Conservation (phyloP, 2,888 invertebrate species). For the Drosophila birchii region DNA sequence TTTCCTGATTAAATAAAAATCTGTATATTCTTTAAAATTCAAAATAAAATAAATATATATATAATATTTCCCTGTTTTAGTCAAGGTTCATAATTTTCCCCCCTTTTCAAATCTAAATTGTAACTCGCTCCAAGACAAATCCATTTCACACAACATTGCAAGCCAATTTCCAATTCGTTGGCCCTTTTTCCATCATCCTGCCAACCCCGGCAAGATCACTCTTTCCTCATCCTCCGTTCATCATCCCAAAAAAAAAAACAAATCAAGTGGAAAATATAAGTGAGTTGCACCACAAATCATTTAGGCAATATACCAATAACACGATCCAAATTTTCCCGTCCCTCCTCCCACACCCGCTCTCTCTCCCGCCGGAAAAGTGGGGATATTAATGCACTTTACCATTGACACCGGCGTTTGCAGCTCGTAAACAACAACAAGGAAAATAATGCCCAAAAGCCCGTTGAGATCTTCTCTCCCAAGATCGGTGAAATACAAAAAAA, state of each 20-base stretch:
- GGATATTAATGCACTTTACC: constrained; percentile 54
- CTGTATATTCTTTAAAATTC: too few relatives aligned
- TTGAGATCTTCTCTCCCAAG: constrained; percentile 26
- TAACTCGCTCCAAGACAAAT: constrained; percentile 7
- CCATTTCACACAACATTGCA: constrained; percentile 31
- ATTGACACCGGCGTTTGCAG: constrained; percentile 55
- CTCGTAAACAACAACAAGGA: constrained; percentile 48
- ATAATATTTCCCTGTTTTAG: not conserved
- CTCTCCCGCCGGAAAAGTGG: constrained; percentile 13
- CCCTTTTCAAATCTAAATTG: not conserved
- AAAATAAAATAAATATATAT: not conserved
- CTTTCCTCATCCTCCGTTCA: constrained; percentile 3
- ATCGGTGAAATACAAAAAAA: constrained; percentile 4
- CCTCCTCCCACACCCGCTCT: not conserved
- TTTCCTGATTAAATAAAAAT: too few relatives aligned
- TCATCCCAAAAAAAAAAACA: not conserved
- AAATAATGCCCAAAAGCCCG: constrained; percentile 34
- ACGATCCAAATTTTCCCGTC: constrained; percentile 24
- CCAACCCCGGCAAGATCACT: constrained; percentile 24
- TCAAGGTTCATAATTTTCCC: not conserved
- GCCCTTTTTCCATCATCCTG: constrained; percentile 24
- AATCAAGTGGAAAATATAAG: constrained; percentile 8
- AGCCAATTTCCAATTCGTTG: constrained; percentile 27
- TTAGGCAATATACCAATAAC: constrained; percentile 25
- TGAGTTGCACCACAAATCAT: constrained; percentile 34